phyloP scores from a whole-genome alignment of 2,113 vertebrate genomes.

The Thinocorus orbignyianus region DNA sequence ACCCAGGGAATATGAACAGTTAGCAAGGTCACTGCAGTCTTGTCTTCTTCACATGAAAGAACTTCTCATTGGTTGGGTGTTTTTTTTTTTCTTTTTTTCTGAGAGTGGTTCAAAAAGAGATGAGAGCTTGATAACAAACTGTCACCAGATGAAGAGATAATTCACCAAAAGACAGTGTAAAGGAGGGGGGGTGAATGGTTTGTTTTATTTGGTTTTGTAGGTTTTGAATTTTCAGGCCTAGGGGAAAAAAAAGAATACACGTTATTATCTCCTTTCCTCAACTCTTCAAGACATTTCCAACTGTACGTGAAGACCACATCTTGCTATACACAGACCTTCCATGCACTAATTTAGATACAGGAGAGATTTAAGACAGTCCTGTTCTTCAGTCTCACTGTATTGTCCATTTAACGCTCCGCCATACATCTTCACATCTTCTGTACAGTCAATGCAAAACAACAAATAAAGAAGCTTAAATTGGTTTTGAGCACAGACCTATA shows the following conservation, averaged over 20 bases:
- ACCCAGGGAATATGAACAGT: not conserved
- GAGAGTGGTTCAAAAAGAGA: slow-evolving; percentile 4
- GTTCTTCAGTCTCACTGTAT: not conserved
- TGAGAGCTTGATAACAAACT: not conserved
- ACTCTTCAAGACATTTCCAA: not conserved
- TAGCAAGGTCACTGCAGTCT: not conserved
- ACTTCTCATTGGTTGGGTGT: not conserved
- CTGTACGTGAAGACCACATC: not conserved
- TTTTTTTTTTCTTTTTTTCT: not conserved
- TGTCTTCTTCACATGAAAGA: not conserved
- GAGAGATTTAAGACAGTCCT: not conserved
- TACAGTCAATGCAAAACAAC: not conserved
- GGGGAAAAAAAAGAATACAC: not conserved
- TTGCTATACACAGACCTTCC: not conserved
- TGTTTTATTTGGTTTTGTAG: not conserved
- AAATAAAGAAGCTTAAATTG: not conserved
- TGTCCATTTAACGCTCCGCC: not conserved
- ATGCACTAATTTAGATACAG: not conserved
- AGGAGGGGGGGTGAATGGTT: not conserved
- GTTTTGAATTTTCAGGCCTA: not conserved
- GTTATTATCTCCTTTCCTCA: not conserved
- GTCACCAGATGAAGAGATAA: not conserved
- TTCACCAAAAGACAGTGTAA: not conserved
- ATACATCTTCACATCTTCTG: not conserved
- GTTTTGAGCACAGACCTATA: not conserved